These are phyloP conservation scores for Meleagris gallopavo DNA, from an alignment of 2,113 vertebrate genomes.

Conservation along the genomic window DNA sequence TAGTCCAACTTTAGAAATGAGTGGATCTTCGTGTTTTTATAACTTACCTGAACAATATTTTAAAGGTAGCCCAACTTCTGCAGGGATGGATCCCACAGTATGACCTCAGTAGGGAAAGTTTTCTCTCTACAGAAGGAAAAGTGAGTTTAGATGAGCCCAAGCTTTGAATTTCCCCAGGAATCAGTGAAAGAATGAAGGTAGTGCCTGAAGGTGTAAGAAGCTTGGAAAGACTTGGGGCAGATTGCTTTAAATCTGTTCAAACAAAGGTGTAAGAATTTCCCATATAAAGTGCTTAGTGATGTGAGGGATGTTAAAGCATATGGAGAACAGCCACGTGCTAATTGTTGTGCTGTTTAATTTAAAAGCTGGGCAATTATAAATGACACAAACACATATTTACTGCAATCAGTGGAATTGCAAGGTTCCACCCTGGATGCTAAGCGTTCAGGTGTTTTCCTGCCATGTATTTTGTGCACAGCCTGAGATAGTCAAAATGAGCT, in stretches of 20 bases:
- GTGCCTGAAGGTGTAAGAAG: not conserved
- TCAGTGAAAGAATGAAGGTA: not conserved
- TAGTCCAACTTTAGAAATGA: not conserved
- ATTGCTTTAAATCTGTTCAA: not conserved
- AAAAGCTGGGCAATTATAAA: constrained; percentile 21
- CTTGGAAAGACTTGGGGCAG: not conserved
- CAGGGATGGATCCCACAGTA: not conserved
- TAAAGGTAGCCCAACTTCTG: not conserved
- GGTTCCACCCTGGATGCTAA: not conserved
- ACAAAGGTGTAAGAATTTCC: not conserved
- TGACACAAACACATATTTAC: constrained; percentile 20
- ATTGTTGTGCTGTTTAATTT: constrained; percentile 38
- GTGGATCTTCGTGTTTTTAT: not conserved
- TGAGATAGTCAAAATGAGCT: not conserved
- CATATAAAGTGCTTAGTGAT: not conserved
- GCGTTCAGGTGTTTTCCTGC: not conserved
- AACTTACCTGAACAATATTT: not conserved
- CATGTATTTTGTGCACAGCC: not conserved
- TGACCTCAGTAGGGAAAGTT: not conserved
- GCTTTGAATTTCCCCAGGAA: not conserved
- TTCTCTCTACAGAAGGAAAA: not conserved
- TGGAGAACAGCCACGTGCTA: not conserved
- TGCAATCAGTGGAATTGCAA: constrained; percentile 29
- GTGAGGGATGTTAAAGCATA: not conserved
- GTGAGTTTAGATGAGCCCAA: not conserved